These are phyloP conservation scores for Beroe ovata DNA, from an alignment of 37 sponge, comb jelly and placozoan genomes.

Conservation along the genomic window DNA sequence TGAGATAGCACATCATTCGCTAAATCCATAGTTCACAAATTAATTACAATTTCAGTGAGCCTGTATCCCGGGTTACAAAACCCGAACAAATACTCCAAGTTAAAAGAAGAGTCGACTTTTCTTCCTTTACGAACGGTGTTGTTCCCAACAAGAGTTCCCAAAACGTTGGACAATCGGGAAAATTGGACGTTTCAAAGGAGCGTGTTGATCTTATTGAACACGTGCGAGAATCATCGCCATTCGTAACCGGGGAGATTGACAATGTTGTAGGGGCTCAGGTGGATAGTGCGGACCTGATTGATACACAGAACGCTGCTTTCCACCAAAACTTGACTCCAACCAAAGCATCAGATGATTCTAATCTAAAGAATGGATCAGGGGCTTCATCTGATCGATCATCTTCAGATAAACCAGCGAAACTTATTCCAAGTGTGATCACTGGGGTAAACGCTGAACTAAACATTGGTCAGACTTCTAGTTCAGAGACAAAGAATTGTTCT, in stretches of 20 bases:
- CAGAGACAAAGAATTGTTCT: no score
- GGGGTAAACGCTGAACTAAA: not conserved
- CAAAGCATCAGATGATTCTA: not conserved
- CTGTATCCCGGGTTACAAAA: slow-evolving; percentile 2
- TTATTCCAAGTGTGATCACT: not conserved
- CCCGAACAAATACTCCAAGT: not conserved
- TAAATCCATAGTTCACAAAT: no score
- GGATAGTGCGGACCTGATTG: not conserved
- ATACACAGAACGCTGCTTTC: not conserved
- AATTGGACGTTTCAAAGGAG: no score
- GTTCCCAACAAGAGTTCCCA: no score
- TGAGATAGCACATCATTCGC: no score
- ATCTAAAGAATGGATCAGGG: not conserved
- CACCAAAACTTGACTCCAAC: not conserved
- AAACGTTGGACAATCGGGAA: no score
- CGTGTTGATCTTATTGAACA: no score
- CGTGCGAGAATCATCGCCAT: not conserved
- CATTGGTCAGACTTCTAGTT: not conserved
- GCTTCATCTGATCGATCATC: not conserved
- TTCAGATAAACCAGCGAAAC: not conserved
- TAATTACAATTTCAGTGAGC: not conserved
- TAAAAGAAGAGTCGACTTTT: slow-evolving; percentile 18
- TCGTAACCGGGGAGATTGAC: no score
- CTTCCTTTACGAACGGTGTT: not conserved
- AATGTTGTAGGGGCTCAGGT: not conserved